Conservation (phyloP, 2,888 invertebrate species). For the Amphipoea oculea region DNA sequence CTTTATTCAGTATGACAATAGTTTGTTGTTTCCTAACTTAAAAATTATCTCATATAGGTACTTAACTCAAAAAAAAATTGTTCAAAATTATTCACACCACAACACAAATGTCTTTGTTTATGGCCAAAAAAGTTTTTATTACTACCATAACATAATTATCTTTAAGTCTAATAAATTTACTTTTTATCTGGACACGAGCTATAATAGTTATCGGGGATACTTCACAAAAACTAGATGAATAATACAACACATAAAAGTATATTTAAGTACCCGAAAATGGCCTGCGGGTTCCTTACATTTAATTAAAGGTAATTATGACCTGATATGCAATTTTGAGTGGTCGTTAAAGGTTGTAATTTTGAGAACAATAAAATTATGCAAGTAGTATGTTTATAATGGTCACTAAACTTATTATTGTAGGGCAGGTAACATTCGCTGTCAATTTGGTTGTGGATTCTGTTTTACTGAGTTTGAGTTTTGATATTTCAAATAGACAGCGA, state of each 20-base stretch:
- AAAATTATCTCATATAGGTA: no score
- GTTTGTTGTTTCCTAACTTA: no score
- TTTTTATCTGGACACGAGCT: conserved; percentile 54
- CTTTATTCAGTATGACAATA: no score
- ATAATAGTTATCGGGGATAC: conserved; percentile 40
- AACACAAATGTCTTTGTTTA: conserved; percentile 57
- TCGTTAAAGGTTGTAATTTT: conserved; percentile 52
- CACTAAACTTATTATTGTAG: not conserved
- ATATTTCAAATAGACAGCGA: not conserved
- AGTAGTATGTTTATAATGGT: conserved; percentile 7
- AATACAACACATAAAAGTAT: conserved; percentile 41
- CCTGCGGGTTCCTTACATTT: conserved; percentile 51
- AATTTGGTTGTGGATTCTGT: conserved; percentile 2
- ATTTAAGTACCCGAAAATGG: conserved; percentile 54
- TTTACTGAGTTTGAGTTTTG: conserved; percentile 31
- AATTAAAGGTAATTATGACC: conserved; percentile 57
- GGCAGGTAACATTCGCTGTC: not conserved
- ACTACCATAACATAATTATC: conserved; percentile 46
- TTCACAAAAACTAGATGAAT: conserved; percentile 60
- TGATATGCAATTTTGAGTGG: conserved; percentile 50
- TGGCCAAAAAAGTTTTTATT: conserved; percentile 41
- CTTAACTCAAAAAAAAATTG: no score
- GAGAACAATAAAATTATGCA: conserved; percentile 53
- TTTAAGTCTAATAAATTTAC: conserved; percentile 57
- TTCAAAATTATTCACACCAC: conserved; percentile 29